Percentiles rank a stretch among this genome's conserved stretches.
Conservation (phyloP, 2,113 vertebrate genomes). For the Thamnophis sirtalis region DNA sequence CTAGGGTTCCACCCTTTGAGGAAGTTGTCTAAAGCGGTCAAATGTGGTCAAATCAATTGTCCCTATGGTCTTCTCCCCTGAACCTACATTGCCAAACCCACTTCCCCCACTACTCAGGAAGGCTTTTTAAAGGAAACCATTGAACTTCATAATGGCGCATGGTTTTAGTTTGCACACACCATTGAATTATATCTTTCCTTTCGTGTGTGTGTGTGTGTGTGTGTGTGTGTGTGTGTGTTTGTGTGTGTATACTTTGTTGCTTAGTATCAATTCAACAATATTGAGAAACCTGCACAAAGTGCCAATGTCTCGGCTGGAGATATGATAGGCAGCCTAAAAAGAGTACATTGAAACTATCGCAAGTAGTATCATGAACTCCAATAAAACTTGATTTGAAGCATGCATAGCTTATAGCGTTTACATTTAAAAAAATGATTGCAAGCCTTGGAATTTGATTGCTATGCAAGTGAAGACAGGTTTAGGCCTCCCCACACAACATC, state of each 20-base stretch:
- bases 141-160: neutral
- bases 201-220: neutral
- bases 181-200: neutral
- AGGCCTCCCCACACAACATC: neutral
- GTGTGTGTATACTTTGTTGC: neutral
- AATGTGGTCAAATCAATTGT: neutral
- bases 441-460: neutral
- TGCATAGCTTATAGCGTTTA: neutral
- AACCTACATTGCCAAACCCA: neutral
- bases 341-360: neutral
- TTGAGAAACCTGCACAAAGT: neutral
- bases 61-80: neutral
- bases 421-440: neutral
- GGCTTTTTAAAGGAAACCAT: neutral
- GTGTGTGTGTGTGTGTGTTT: neutral
- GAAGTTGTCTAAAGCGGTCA: neutral
- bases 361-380: neutral
- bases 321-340: neutral
- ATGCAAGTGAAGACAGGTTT: neutral
- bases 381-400: neutral
- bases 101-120: neutral
- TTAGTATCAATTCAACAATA: neutral
- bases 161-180: neutral
- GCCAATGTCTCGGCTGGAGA: neutral
- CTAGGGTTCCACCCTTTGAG: neutral